Evolutionary conservation across 2,797 vertebrate species (phyloP).

Genomic region (Lophius americanus): DNA sequence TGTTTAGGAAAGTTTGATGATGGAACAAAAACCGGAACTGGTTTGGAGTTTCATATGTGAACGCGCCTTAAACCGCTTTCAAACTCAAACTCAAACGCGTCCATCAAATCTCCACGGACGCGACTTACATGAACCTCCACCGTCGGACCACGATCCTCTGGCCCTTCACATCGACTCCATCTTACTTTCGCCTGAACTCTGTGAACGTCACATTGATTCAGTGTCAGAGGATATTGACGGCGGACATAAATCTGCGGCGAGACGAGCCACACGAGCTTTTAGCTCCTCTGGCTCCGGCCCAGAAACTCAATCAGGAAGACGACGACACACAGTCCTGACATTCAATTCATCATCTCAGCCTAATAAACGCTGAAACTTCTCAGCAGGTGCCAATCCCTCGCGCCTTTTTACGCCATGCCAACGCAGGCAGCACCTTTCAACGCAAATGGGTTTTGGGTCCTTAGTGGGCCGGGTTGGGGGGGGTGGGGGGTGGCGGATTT

Average conservation of each 20-base stretch:
- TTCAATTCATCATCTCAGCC: slow-evolving; percentile 23
- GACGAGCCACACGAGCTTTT: background rate
- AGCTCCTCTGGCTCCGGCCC: background rate
- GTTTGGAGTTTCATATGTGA: too few relatives aligned
- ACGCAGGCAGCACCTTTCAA: slow-evolving; percentile 18
- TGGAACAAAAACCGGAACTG: too few relatives aligned
- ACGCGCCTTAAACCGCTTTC: too few relatives aligned
- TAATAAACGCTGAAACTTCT: slow-evolving; percentile 35
- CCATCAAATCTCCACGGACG: too few relatives aligned
- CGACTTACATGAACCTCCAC: too few relatives aligned
- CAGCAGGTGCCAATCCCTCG: slow-evolving; percentile 34
- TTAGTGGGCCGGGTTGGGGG: slow-evolving; percentile 12
- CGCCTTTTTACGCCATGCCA: slow-evolving; percentile 42
- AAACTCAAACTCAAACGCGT: too few relatives aligned
- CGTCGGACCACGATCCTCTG: too few relatives aligned
- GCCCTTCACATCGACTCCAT: too few relatives aligned
- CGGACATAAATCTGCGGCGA: background rate
- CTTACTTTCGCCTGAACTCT: too few relatives aligned
- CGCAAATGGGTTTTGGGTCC: slow-evolving; percentile 4
- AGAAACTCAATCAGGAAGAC: slow-evolving; percentile 15
- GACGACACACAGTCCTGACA: slow-evolving; percentile 2
- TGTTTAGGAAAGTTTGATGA: too few relatives aligned
- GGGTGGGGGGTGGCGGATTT: slow-evolving; percentile 10
- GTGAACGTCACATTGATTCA: background rate
- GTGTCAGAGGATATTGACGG: background rate